These are phyloP conservation scores for Pangasianodon gigas DNA, from an alignment of 2,113 vertebrate species.

Conservation along the genomic window DNA sequence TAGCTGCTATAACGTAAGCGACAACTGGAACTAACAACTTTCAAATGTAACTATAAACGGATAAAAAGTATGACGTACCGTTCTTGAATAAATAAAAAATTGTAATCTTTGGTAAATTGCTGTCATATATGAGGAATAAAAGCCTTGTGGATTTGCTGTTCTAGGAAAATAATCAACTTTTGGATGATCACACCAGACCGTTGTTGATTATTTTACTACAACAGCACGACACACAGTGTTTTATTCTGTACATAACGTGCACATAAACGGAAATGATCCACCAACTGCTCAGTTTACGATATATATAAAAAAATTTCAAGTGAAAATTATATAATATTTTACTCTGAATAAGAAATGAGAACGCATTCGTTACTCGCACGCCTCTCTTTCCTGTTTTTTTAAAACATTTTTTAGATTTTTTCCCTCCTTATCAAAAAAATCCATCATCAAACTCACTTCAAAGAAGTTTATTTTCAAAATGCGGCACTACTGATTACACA, in stretches of 20 bases:
- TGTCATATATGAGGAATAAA: neutral
- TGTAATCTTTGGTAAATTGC: neutral
- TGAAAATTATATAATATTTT: too few species aligned
- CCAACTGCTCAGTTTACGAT: neutral
- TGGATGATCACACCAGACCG: neutral
- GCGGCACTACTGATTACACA: too few species aligned
- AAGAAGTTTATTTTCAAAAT: too few species aligned
- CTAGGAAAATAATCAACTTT: neutral
- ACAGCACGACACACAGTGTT: neutral
- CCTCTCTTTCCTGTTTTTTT: too few species aligned
- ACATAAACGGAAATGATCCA: neutral
- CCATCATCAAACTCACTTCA: too few species aligned
- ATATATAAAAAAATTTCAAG: too few species aligned
- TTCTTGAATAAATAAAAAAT: too few species aligned
- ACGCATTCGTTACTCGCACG: too few species aligned
- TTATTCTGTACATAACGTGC: neutral
- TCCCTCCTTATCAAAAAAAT: too few species aligned
- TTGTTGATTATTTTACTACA: neutral
- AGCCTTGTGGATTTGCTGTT: neutral
- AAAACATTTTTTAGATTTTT: too few species aligned
- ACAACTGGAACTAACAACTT: neutral
- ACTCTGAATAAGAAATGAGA: too few species aligned
- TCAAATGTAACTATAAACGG: neutral
- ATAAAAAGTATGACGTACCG: neutral
- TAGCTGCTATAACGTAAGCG: too few species aligned